These are phyloP conservation scores for Mareca penelope DNA, from an alignment of 2,797 vertebrate genomes.

Conservation along the genomic window DNA sequence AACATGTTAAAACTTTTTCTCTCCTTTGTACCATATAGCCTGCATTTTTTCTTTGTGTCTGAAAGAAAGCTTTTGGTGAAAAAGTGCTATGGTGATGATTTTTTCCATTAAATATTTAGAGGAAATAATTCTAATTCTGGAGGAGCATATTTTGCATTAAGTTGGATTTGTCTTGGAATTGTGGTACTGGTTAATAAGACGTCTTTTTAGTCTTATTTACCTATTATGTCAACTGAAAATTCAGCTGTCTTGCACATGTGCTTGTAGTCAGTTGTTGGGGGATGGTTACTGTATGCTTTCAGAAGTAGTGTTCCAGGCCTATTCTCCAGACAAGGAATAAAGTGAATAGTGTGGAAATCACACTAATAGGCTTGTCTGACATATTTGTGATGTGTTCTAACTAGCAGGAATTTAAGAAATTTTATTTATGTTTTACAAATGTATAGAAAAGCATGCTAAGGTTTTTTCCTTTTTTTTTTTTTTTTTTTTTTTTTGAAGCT, in stretches of 20 bases:
- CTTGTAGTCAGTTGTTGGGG: background rate
- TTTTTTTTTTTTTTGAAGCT: constrained; percentile 78
- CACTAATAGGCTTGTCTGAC: background rate
- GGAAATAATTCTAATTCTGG: background rate
- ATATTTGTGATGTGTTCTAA: background rate
- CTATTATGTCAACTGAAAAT: background rate
- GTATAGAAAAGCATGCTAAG: background rate
- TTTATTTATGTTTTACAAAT: background rate
- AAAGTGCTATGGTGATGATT: background rate
- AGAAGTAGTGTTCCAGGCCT: background rate
- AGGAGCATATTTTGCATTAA: background rate
- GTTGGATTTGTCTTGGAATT: background rate
- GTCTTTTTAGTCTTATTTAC: background rate
- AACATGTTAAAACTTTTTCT: background rate
- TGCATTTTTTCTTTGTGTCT: background rate
- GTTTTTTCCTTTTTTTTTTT: background rate
- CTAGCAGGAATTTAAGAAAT: background rate
- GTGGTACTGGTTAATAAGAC: background rate
- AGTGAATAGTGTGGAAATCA: background rate
- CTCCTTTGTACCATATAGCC: background rate
- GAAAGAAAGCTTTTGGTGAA: background rate
- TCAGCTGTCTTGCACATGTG: background rate
- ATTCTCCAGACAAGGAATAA: background rate
- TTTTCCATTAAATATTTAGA: background rate
- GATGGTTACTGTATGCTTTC: background rate